phyloP scores from a whole-genome alignment of 1,140 invertebrate genomes.

The Pararge aegeria region DNA sequence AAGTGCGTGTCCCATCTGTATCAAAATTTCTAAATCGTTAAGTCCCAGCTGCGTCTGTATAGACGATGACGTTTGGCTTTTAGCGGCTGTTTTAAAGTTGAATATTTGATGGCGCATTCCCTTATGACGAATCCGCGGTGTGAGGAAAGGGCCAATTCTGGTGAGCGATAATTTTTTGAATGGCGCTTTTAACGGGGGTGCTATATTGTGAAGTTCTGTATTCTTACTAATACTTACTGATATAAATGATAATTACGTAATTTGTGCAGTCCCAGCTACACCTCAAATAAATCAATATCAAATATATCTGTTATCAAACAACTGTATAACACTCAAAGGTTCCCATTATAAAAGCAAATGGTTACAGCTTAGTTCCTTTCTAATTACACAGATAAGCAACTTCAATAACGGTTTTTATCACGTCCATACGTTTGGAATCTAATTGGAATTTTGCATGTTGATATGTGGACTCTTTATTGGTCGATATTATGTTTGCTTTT shows the following conservation, averaged over 20 bases:
- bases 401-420: slow-evolving; percentile 76
- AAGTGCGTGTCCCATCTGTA: slow-evolving; percentile 77
- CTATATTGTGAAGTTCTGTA: no score
- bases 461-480: slow-evolving; percentile 76
- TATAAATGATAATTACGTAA: no score
- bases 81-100: slow-evolving; percentile 79
- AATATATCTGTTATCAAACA: slow-evolving; percentile 52
- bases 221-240: no score
- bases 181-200: slow-evolving; percentile 55
- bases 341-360: slow-evolving; percentile 75
- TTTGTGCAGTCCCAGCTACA: background rate
- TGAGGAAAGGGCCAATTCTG: slow-evolving; percentile 59
- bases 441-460: slow-evolving; percentile 78
- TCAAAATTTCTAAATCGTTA: slow-evolving; percentile 75
- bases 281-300: slow-evolving; percentile 21
- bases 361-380: slow-evolving; percentile 76
- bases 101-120: slow-evolving; percentile 78
- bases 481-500: slow-evolving; percentile 76
- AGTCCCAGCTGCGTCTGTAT: slow-evolving; percentile 72
- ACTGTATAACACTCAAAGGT: slow-evolving; percentile 58
- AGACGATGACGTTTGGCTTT: slow-evolving; percentile 77
- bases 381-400: slow-evolving; percentile 76
- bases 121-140: slow-evolving; percentile 74
- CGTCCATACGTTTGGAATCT: slow-evolving; percentile 76
- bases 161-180: slow-evolving; percentile 70